Base-by-base conservation (phyloP, 2,113 vertebrate genomes). In the Phrynosoma blainvillii region DNA sequence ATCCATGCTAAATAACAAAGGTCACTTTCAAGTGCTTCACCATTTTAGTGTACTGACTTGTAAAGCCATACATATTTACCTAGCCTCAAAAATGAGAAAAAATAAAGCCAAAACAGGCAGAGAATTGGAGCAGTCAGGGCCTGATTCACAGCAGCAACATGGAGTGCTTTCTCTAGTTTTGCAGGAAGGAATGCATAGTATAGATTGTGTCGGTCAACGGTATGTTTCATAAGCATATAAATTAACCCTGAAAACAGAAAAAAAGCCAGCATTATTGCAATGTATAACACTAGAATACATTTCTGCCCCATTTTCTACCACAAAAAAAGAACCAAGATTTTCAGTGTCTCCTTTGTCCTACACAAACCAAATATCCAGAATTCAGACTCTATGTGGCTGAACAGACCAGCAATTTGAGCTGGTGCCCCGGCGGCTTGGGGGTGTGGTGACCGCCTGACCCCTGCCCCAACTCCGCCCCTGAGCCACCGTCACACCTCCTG, bases 161-260 rank as follows among this genome's bases (percentile, higher is more conserved):
- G 98, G 87, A 99, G 98, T 84, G 97, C 96, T 77, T 95, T 96
- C 91, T 99, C 98, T 59, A 99, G 96, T 87, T 97, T 97, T 71
- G 98, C 96, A 0, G 99, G 98, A 42, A 99, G 96, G 92, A 97
- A 99, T 0, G 97, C 97, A 0, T 98, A 99, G 95, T 97, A 99
- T 77, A 99, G 96, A 94, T 99, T 99, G 89, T 99, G 97, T 89
- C 98, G 97, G 95, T 99, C 99, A 83, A 99, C 98, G 94, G 99
- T 77, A 94, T 99, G 97, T 93, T 98, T 99, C 87, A 99, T 97
- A 20, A 98, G 78, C 84, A 99, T 97, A 94, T 99, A 99, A 88
- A 99, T 95, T 81, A 99, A 96, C 89, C 98, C 98, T 99, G 94
- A 20, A 86, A 81, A 75, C 7, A 8, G 16, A 82, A 86, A 42